Percentiles rank a stretch among this genome's conserved stretches.
Conservation (phyloP, 2,888 invertebrate species). For the Cynaeus angustus region DNA sequence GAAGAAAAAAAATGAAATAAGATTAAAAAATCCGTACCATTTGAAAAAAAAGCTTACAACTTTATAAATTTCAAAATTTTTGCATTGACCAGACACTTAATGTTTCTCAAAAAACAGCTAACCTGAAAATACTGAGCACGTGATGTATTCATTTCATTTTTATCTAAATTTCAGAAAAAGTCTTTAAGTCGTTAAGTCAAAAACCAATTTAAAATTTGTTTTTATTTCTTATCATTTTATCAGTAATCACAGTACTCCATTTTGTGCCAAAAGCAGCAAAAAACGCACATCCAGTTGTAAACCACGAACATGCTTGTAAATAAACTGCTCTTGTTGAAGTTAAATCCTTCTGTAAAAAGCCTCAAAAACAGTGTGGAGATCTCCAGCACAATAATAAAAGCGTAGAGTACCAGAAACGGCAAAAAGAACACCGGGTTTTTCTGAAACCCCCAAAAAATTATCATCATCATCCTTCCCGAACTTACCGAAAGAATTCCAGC, state of each 20-base stretch:
- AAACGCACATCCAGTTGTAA: slow-evolving; percentile 68
- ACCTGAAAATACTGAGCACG: too few relatives aligned
- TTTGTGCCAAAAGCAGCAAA: slow-evolving; percentile 65
- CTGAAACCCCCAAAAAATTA: slow-evolving; percentile 53
- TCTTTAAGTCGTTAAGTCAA: too few relatives aligned
- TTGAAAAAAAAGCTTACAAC: too few relatives aligned
- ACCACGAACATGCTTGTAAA: slow-evolving; percentile 65
- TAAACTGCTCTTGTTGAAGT: slow-evolving; percentile 62
- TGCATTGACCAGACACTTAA: too few relatives aligned
- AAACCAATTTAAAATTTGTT: too few relatives aligned
- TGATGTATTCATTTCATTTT: too few relatives aligned
- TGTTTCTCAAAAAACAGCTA: too few relatives aligned
- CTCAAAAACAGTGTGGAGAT: slow-evolving; percentile 61
- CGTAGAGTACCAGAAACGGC: slow-evolving; percentile 66
- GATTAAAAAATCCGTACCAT: too few relatives aligned
- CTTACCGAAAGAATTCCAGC: slow-evolving; percentile 66
- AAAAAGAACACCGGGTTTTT: slow-evolving; percentile 65
- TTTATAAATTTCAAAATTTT: too few relatives aligned
- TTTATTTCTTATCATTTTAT: slow-evolving; percentile 52
- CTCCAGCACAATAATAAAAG: slow-evolving; percentile 65
- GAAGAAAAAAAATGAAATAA: too few relatives aligned
- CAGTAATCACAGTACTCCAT: slow-evolving; percentile 63
- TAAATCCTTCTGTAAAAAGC: slow-evolving; percentile 61
- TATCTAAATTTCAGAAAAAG: too few relatives aligned
- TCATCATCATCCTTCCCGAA: background rate